Percentiles rank a stretch among this genome's conserved stretches.
Evolutionary conservation across 2,797 vertebrate species (phyloP).

Genomic region (Iguana delicatissima): DNA sequence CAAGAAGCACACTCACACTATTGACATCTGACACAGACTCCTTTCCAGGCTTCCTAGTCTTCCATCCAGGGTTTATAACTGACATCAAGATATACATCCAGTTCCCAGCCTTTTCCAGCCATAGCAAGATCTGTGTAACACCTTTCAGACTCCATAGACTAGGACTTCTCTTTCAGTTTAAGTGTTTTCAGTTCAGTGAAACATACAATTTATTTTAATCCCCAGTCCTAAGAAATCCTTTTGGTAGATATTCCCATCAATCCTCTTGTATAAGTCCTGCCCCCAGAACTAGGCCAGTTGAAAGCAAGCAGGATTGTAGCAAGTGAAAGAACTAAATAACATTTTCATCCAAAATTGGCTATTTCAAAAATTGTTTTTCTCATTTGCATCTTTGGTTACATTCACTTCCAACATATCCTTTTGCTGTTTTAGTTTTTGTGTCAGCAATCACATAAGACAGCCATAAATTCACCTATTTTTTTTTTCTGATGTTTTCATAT

Average conservation of each 20-base stretch:
- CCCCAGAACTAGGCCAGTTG: background rate
- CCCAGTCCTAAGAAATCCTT: background rate
- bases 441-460: background rate
- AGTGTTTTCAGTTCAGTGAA: background rate
- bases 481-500: background rate
- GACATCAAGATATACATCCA: background rate
- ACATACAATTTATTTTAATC: background rate
- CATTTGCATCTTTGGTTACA: background rate
- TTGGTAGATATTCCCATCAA: background rate
- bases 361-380: background rate
- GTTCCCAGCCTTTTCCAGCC: background rate
- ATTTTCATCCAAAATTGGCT: background rate
- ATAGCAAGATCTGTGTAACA: background rate
- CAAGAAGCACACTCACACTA: background rate
- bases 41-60: background rate
- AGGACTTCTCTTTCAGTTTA: background rate
- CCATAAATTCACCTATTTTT: background rate
- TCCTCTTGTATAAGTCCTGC: rapidly evolving
- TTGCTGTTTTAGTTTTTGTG: background rate
- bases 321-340: background rate
- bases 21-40: background rate
- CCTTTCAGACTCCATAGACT: background rate
- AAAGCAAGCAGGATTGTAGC: background rate
- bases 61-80: background rate
- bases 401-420: background rate